Evolutionary conservation across 2,797 vertebrate species (phyloP).

Genomic region (Adrianichthys oophorus): DNA sequence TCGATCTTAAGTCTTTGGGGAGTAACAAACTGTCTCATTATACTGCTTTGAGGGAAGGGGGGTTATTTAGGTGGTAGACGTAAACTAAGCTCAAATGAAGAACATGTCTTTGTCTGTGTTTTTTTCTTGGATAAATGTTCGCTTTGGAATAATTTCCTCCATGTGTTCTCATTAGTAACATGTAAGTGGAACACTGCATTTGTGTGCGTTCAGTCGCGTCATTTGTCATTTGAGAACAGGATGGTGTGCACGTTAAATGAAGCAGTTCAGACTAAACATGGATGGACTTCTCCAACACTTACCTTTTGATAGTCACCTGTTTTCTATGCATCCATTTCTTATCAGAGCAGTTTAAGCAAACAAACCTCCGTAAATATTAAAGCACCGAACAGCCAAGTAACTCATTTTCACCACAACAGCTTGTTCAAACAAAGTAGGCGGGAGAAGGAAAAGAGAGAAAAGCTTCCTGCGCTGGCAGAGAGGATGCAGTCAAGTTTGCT

Average conservation of each 20-base stretch:
- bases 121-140: conserved; percentile 26
- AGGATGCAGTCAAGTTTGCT: conserved; percentile 57
- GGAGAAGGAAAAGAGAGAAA: conserved; percentile 7
- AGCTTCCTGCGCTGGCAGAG: conserved; percentile 41
- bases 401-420: conserved; percentile 60
- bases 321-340: conserved; percentile 59
- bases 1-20: conserved; percentile 58
- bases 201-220: conserved; percentile 11
- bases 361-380: conserved; percentile 53
- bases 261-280: conserved; percentile 64
- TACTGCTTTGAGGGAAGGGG: conserved; percentile 42
- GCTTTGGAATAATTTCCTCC: conserved; percentile 11
- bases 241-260: conserved; percentile 3
- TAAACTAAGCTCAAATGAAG: conserved; percentile 43
- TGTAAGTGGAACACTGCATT: conserved; percentile 1
- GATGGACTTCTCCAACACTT: conserved; percentile 53
- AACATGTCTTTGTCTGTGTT: conserved; percentile 9
- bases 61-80: conserved; percentile 32
- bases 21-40: conserved; percentile 64
- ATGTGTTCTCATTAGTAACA: conserved; percentile 12
- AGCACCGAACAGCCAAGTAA: conserved; percentile 66
- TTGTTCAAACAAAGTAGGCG: conserved; percentile 59
- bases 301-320: conserved; percentile 64
- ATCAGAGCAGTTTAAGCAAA: conserved; percentile 65
- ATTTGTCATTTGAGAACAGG: conserved; percentile 17